phyloP scores from a whole-genome alignment of 2,797 vertebrate genomes.

The Notolepis coatsorum region DNA sequence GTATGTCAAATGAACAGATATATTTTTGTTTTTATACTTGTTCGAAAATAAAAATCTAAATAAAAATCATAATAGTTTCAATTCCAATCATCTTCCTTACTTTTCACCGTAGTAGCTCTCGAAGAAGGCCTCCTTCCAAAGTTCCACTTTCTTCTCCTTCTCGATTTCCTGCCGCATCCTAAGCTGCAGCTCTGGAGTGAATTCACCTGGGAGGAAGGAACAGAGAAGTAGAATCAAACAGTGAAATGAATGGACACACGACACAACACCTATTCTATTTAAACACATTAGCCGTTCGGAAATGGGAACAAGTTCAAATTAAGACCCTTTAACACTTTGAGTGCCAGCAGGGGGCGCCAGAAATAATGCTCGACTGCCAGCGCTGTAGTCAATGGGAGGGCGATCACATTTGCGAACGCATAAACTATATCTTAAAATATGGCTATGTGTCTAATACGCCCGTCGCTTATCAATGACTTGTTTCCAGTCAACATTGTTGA shows the following conservation, averaged over 20 bases:
- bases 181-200: constrained; percentile 96
- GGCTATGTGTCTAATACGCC: too few relatives aligned
- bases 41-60: background rate
- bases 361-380: too few relatives aligned
- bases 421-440: too few relatives aligned
- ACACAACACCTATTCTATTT: background rate
- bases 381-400: too few relatives aligned
- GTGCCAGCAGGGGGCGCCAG: too few relatives aligned
- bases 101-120: constrained; percentile 97
- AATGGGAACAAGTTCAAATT: too few relatives aligned
- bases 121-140: constrained; percentile 96
- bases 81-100: constrained; percentile 67
- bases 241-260: background rate
- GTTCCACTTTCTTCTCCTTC: constrained; percentile 97
- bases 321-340: too few relatives aligned
- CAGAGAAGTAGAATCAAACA: constrained; percentile 14
- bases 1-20: too few relatives aligned
- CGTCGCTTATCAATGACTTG: too few relatives aligned
- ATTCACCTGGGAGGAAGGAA: constrained; percentile 84
- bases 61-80: background rate
- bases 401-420: too few relatives aligned
- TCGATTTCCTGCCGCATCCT: constrained; percentile 96
- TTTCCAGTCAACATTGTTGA: too few relatives aligned
- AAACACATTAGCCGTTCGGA: constrained; percentile 6
- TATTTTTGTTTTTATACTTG: too few relatives aligned